Percentiles rank a stretch among this genome's conserved stretches.
These are phyloP conservation scores for Chrysogorgia sp. DNA, from an alignment of 92 coral and sea anemone genomes.

Conservation along the genomic window DNA sequence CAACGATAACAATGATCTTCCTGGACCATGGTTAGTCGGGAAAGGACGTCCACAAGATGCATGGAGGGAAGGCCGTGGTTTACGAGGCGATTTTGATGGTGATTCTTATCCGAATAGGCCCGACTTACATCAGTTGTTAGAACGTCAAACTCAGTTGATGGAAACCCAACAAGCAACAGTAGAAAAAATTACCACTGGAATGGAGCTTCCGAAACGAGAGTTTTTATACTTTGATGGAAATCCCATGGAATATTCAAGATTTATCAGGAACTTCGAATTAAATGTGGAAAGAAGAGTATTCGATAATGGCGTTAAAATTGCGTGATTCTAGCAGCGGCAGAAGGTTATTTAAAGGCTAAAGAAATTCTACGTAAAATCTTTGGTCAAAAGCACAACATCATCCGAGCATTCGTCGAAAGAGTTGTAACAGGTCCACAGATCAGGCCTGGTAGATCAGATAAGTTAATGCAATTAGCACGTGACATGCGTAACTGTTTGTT, in stretches of 20 bases:
- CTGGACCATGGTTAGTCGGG: background rate
- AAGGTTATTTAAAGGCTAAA: constrained; percentile 50
- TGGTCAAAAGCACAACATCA: constrained; percentile 59
- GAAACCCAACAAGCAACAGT: constrained; percentile 11
- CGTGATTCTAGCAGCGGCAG: constrained; percentile 45
- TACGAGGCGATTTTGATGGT: background rate
- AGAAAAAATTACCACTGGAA: background rate
- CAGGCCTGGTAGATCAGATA: constrained; percentile 38
- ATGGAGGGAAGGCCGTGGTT: background rate
- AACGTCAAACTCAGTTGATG: constrained; percentile 3
- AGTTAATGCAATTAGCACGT: constrained; percentile 47
- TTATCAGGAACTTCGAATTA: constrained; percentile 64
- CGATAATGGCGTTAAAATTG: constrained; percentile 46
- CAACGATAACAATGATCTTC: background rate
- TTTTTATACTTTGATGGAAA: constrained; percentile 64
- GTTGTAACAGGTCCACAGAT: constrained; percentile 54
- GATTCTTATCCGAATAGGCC: background rate
- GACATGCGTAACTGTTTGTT: constrained; percentile 66
- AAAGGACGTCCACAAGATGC: background rate
- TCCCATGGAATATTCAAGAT: constrained; percentile 43
- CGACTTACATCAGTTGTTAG: background rate
- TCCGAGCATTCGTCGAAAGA: constrained; percentile 53
- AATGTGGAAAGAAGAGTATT: constrained; percentile 46
- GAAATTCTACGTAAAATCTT: constrained; percentile 45
- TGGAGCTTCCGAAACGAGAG: constrained; percentile 63